Evolutionary conservation across 2,797 vertebrate genomes (phyloP).

Genomic region (Acanthis flammea): DNA sequence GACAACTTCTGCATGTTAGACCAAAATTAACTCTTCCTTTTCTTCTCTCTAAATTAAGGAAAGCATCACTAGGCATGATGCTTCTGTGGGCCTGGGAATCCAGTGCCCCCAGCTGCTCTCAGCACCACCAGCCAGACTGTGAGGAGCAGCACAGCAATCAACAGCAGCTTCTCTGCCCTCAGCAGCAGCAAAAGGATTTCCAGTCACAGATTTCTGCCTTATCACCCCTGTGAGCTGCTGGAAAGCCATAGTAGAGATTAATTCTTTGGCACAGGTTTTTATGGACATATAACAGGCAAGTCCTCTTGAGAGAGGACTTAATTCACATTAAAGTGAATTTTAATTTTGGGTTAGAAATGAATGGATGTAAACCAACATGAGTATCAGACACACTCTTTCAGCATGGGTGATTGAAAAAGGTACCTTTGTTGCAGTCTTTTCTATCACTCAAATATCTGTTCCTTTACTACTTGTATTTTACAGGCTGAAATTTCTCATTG

Average conservation of each 20-base stretch:
- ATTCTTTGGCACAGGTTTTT: not conserved
- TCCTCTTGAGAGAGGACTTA: not conserved
- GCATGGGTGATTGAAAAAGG: not conserved
- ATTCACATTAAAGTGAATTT: not conserved
- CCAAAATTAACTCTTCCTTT: constrained; percentile 17
- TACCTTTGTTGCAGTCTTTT: not conserved
- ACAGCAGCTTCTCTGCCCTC: not conserved
- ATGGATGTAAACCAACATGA: not conserved
- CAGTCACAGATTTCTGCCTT: not conserved
- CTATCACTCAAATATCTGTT: not conserved
- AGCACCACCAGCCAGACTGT: not conserved
- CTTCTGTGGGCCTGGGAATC: not conserved
- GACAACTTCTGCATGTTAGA: not conserved
- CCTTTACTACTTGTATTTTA: not conserved
- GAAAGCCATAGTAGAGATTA: not conserved
- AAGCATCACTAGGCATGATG: not conserved
- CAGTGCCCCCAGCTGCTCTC: not conserved
- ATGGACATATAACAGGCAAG: not conserved
- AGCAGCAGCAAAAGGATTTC: not conserved
- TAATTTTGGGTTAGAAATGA: not conserved
- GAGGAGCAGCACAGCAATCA: not conserved
- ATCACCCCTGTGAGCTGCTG: not conserved
- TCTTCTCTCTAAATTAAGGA: not conserved
- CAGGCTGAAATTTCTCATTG: not conserved
- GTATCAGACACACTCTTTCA: not conserved